These are phyloP conservation scores for Globia sparganii DNA, from an alignment of 2,888 invertebrate genomes.

Conservation along the genomic window DNA sequence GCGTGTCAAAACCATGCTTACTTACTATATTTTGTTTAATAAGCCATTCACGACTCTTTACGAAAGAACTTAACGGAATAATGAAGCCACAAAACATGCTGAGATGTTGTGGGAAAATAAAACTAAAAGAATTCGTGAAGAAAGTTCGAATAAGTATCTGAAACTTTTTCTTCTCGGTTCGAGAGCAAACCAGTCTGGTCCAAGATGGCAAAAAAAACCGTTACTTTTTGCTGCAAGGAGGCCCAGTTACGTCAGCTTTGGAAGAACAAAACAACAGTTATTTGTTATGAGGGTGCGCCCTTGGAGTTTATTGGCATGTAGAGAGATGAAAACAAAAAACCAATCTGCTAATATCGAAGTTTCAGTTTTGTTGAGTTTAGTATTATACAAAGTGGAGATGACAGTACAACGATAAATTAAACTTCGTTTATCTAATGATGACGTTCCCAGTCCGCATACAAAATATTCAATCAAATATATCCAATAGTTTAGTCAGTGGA, in stretches of 20 bases:
- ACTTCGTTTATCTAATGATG: no score
- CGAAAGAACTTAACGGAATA: conserved; percentile 32
- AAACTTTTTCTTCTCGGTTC: conserved; percentile 58
- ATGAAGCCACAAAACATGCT: conserved; percentile 43
- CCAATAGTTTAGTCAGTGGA: no score
- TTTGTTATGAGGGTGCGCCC: conserved; percentile 51
- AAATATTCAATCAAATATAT: no score
- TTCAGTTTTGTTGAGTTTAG: conserved; percentile 21
- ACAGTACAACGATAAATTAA: no score
- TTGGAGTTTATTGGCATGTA: conserved; percentile 14
- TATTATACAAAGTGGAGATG: no score
- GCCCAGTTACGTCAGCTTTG: conserved; percentile 59
- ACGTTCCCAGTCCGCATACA: no score
- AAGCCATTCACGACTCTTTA: conserved; percentile 33
- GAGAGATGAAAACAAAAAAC: conserved; percentile 53
- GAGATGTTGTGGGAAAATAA: conserved; percentile 29
- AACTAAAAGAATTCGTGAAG: conserved; percentile 28
- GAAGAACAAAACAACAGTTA: conserved; percentile 69
- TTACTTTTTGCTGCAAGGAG: conserved; percentile 49
- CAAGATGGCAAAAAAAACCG: conserved; percentile 55
- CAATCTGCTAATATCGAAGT: conserved; percentile 46
- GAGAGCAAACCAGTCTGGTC: conserved; percentile 50
- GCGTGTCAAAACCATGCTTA: conserved; percentile 59
- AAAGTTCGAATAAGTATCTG: conserved; percentile 51
- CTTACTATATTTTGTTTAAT: conserved; percentile 51